Evolutionary conservation across 2,888 invertebrate genomes (phyloP), one percentile per base, ranked within the genome.

Genomic region (Aphodius granarius): DNA sequence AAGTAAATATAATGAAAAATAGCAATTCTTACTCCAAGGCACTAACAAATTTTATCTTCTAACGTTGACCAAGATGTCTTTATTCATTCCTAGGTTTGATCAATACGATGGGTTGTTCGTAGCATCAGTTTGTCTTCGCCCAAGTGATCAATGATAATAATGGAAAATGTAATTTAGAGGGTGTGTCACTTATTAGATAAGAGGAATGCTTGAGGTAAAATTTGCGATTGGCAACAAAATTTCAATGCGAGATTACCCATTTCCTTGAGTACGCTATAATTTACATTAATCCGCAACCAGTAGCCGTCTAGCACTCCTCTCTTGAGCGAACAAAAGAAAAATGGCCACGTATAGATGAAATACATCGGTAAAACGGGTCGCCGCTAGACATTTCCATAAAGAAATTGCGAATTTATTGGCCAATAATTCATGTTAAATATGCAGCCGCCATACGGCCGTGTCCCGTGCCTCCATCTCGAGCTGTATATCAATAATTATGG

Each of bases 401-500:
- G 75, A 74, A 71, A 76, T 80, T 75, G 73, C 71, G 74, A 77
- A 79, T 80, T 80, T 80, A 80, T 80, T 68, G 77, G 77, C 62
- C 76, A 74, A 80, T 79, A 80, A 79, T 76, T 80, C 78, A 79
- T 71, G 65, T 77, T 78, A 79, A 79, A 79, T 78, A 78, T 75
- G 76, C 75, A 66, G 72, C 22, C 68, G 21, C 68, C 68, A 22
- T 21, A 22, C 68, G 68, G 21, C 68, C 22, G 22, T 22, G 68
- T 20, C 21, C 22, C 68, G 20, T 22, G 68, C 68, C 76, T 70
- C 80, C 79, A 78, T 78, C 73, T 72, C 76, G 76, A 43, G 79
- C 74, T 77, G 78, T 78, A 77, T 78, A 79, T 80, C 80, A 78
- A 77, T 76, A 79, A 80, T 80, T 80, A 80, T 75, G 75, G 76